A percentile compares a stretch with the other conserved stretches of the same genome.
phyloP scores from a whole-genome alignment of 2,113 vertebrate genomes.

The Hirundichthys speculiger region DNA sequence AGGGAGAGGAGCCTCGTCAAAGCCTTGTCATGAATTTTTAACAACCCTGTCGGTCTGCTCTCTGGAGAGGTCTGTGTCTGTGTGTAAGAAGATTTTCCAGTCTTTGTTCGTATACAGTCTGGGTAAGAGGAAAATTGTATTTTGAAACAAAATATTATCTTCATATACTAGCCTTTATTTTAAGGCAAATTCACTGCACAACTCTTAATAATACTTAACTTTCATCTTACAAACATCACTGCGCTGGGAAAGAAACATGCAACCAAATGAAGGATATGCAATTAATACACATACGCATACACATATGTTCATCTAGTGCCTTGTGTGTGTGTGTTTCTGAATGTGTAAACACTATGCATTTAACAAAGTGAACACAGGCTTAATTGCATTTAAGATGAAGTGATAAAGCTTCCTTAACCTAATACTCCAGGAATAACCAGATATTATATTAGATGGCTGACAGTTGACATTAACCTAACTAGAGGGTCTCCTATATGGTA shows the following conservation, averaged over 20 bases:
- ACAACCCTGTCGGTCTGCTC: slow-evolving; percentile 59
- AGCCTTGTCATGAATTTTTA: slow-evolving; percentile 77
- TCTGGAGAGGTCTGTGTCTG: slow-evolving; percentile 38
- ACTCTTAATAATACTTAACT: slow-evolving; percentile 7
- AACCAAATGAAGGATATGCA: too few relatives aligned
- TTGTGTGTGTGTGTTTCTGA: background rate
- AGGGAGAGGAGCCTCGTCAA: slow-evolving; percentile 63
- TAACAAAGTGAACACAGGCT: background rate
- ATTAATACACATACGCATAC: too few relatives aligned
- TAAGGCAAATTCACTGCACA: slow-evolving; percentile 22
- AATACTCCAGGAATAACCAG: slow-evolving; percentile 2
- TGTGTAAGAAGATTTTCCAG: slow-evolving; percentile 23
- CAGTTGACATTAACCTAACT: too few relatives aligned
- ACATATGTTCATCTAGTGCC: background rate
- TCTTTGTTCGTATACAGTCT: slow-evolving; percentile 17
- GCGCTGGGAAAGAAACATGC: background rate
- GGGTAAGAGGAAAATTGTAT: background rate
- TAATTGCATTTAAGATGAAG: background rate
- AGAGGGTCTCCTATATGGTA: too few relatives aligned
- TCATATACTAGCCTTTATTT: slow-evolving; percentile 18
- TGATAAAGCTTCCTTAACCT: background rate
- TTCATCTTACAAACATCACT: slow-evolving; percentile 17
- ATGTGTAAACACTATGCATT: background rate
- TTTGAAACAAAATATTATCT: slow-evolving; percentile 3
- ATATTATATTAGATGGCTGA: too few relatives aligned